A percentile compares a stretch with the other conserved stretches of the same genome.
phyloP scores from a whole-genome alignment of 2,888 invertebrate species.

The Dryocosmus kuriphilus region DNA sequence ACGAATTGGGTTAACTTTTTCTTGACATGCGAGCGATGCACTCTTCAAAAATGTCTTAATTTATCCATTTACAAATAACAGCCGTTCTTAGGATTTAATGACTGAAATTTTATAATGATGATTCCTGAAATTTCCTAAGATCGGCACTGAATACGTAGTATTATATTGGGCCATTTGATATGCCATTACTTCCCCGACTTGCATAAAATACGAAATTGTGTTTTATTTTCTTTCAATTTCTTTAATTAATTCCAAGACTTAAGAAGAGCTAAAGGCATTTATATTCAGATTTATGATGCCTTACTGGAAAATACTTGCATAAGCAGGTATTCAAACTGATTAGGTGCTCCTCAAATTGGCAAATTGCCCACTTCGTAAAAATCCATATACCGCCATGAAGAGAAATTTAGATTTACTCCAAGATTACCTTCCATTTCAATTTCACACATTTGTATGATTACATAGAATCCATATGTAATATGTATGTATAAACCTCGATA shows the following conservation, averaged over 20 bases:
- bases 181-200: no score
- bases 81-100: no score
- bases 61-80: no score
- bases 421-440: neutral
- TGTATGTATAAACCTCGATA: neutral
- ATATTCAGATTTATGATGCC: neutral
- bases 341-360: neutral
- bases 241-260: neutral
- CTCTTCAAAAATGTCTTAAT: neutral
- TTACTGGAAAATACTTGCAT: neutral
- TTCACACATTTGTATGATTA: neutral
- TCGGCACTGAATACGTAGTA: no score
- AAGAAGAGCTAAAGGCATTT: neutral
- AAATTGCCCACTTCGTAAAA: neutral
- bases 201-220: no score
- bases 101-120: no score
- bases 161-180: no score
- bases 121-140: no score
- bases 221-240: no score
- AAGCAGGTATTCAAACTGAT: neutral
- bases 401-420: constrained; percentile 5
- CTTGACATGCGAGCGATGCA: neutral
- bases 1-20: neutral
- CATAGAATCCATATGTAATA: neutral
- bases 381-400: neutral